phyloP scores from a whole-genome alignment of 2,888 invertebrate species.

The Arctia plantaginis region DNA sequence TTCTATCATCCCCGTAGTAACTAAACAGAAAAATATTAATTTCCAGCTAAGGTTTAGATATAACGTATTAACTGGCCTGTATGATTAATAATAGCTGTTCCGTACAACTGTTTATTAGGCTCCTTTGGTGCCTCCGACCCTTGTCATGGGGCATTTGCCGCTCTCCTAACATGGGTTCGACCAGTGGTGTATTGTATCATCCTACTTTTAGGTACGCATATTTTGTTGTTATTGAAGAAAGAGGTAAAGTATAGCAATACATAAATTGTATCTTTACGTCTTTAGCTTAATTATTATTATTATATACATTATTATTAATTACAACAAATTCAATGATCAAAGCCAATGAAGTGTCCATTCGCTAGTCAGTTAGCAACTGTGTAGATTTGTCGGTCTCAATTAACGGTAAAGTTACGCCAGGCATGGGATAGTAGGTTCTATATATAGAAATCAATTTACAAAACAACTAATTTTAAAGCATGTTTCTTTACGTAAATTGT shows the following conservation, averaged over 20 bases:
- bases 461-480: too few relatives aligned
- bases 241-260: background rate
- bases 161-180: conserved; percentile 60
- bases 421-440: too few relatives aligned
- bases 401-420: background rate
- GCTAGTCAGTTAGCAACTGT: conserved; percentile 4
- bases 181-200: conserved; percentile 22
- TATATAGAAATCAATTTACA: too few relatives aligned
- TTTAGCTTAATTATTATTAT: background rate
- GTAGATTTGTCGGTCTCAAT: background rate
- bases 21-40: conserved; percentile 1
- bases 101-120: conserved; percentile 58
- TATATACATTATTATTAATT: too few relatives aligned
- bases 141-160: conserved; percentile 60
- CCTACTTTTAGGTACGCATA: conserved; percentile 4
- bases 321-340: conserved; percentile 4
- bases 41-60: conserved; percentile 26
- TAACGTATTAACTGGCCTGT: conserved; percentile 32
- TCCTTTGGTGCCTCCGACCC: conserved; percentile 56
- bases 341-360: conserved; percentile 8
- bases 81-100: conserved; percentile 45
- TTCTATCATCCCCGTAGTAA: background rate
- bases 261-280: background rate
- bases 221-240: conserved; percentile 17
- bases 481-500: too few relatives aligned